Evolutionary conservation across 2,797 vertebrate genomes (phyloP), one percentile per base, ranked within the genome.

Genomic region (Pseudochirops cupreus): DNA sequence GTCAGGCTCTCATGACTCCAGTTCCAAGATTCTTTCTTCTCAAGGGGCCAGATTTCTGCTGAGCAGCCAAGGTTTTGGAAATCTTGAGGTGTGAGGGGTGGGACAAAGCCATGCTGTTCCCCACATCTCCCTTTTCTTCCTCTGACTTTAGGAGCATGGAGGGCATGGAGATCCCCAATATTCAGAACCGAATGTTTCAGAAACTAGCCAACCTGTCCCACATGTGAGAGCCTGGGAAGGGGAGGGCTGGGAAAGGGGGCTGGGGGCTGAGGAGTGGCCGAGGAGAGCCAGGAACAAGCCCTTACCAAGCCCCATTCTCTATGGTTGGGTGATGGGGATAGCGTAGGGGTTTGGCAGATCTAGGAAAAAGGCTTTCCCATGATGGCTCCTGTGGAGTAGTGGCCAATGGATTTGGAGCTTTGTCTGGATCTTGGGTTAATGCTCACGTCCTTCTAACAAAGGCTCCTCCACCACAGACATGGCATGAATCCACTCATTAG

Each of bases 161-260:
- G 92, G 98, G 98, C n/a, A 97, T 99, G 91, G 98, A 99, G 95
- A 98, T 99, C 91, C 98, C 98, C 56, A 98, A 98, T 96, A 98
- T 99, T 96, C 97, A 98, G 91, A 98, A 98, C 91, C 89, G 98
- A 67, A 99, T 98, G 98, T 98, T 99, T 96, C 97, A 97, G 28
- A 98, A 98, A 26, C 96, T 99, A 53, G 96, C 93, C 91, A 98
- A 98, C 94, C 98, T 99, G 16, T 98, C 98, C 31, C 98, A 99
- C 97, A 98, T 99, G 98, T 99, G 97, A 98, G 99, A 96, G 31
- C 10, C 31, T 5, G 53, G 31, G 53, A 21, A 16, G 3, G 56
- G 16, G 13, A 21, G 28, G 4, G 12, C 33, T 62, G 39, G 26
- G 11, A 4, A 3, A 1, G 16, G 82, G 7, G 16, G 28, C 53